Evolutionary conservation across 2,797 vertebrate species (phyloP), one percentile per base, ranked within the genome.

Genomic region (Xiphophorus birchmanni): DNA sequence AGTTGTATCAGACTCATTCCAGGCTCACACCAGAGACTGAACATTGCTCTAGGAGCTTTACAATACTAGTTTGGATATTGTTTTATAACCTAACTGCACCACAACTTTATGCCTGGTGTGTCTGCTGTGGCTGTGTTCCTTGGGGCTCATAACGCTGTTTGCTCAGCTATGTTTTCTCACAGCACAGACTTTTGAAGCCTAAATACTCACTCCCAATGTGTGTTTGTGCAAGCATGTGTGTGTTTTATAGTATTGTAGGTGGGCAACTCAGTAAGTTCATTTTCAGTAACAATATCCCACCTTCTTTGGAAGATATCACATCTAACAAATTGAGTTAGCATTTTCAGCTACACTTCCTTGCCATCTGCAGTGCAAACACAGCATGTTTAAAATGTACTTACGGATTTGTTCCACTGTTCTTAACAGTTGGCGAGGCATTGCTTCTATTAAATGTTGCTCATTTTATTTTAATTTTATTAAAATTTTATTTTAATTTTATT

Each of bases 261-360:
- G 29, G 13, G n/a, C 35, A 10, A 45, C n/a, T 13, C 29, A 26
- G 10, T 11, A 44, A 37, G 42, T 73, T 60, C 9, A 45, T 74
- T 32, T 15, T 73, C 48, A 15, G 29, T 35, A 44, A 42, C 40
- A 69, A 54, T 69, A 4, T n/a, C 37, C 60, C 37, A 26, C 11
- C 44, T 48, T n/a, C 42, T 74, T 37, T 58, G 44, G 35, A 23
- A 80, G 63, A 69, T 71, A 18, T 56, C 42, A 45, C 42, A 58
- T 75, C 74, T 60, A 76, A 76, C 65, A 58, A 67, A 75, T 23
- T 71, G 48, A 71, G 54, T 77, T 52, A 52, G 56, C n/a, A 77
- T 67, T 67, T 73, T 67, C 29, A 40, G 37, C 47, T 29, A 74
- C 47, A 18, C 45, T 72, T 48, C 29, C 15, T 47, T 45, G 23